Base-by-base conservation (phyloP, 2,797 vertebrate genomes). In the Atherinosoma microstoma region DNA sequence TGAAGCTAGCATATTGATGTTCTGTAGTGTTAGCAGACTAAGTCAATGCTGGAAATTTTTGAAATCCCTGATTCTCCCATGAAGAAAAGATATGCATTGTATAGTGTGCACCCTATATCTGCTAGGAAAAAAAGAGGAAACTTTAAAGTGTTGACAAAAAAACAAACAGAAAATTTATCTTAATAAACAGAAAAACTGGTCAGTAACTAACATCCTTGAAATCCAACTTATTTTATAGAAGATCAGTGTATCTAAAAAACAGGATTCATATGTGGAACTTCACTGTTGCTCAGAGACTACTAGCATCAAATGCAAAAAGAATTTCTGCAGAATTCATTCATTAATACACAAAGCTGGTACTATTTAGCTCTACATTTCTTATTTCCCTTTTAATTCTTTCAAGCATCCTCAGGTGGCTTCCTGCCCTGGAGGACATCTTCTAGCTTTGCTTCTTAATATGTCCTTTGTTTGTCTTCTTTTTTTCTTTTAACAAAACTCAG, bases 401-500 rank as follows among this genome's bases (percentile, higher is more conserved):
- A 63, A 64, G 10, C 18, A 29, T 59, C 57, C 54, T 58, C 15
- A 47, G 36, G 60, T 51, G 40, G 36, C 34, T 69, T 59, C 13
- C 27, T 15, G 45, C 68, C 35, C 59, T 5, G 32, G 29, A 51
- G 36, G 72, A 67, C 67, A 67, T 78, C 20, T 59, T 54, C 34
- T 69, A 35, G 58, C 68, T 61, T 22, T 49, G 27, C 47, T 27
- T 63, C n/a, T 30, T 29, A 6, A 16, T n/a, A 74, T 51, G 20
- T 69, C 42, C 9, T 22, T 49, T 22, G 47, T 2, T 49, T 49
- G 47, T 54, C 76, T 69, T 72, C 24, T 58, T 49, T 10, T 0
- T 30, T 54, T 67, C 42, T 68, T 62, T 74, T 58, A 73, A 40
- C 49, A 2, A 40, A 53, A 51, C 47, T 67, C 45, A 58, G 64